Conservation (phyloP, 2,888 invertebrate species). For the Mimachlamys varia region DNA sequence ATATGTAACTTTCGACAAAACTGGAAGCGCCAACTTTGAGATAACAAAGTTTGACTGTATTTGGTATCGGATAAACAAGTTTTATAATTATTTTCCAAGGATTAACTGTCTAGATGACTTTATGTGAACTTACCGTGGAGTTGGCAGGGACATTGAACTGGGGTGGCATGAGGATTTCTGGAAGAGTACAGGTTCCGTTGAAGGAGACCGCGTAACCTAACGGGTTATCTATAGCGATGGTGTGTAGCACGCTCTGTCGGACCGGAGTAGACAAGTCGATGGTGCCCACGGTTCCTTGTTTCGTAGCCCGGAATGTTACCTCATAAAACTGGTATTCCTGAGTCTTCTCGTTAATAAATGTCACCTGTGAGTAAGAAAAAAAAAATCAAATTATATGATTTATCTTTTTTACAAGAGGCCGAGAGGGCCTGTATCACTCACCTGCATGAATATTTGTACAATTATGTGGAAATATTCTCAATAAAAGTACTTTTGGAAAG, state of each 20-base stretch:
- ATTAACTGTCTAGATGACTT: no score
- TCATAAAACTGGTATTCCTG: conserved; percentile 81
- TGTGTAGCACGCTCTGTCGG: conserved; percentile 78
- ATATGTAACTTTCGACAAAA: no score
- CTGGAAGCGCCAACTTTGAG: no score
- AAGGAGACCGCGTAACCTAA: conserved; percentile 76
- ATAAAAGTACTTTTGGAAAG: no score
- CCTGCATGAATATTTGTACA: no score
- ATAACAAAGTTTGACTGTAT: no score
- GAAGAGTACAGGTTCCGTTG: conserved; percentile 73
- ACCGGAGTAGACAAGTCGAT: conserved; percentile 80
- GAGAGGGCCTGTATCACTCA: no score
- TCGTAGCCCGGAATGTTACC: conserved; percentile 76
- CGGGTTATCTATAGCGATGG: conserved; percentile 79
- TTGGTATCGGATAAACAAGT: no score
- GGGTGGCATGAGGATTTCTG: conserved; percentile 79
- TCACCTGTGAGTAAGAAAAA: conserved; percentile 70
- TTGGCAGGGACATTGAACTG: conserved; percentile 77
- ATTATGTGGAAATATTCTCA: no score
- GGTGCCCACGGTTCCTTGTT: conserved; percentile 75
- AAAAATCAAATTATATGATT: no score
- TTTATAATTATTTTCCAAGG: no score
- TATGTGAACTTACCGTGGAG: conserved; percentile 73
- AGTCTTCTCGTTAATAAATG: conserved; percentile 79
- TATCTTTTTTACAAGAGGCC: no score